Percentiles rank a stretch among this genome's conserved stretches.
These are phyloP conservation scores for Clistopyga incitator DNA, from an alignment of 2,888 invertebrate genomes.

Conservation along the genomic window DNA sequence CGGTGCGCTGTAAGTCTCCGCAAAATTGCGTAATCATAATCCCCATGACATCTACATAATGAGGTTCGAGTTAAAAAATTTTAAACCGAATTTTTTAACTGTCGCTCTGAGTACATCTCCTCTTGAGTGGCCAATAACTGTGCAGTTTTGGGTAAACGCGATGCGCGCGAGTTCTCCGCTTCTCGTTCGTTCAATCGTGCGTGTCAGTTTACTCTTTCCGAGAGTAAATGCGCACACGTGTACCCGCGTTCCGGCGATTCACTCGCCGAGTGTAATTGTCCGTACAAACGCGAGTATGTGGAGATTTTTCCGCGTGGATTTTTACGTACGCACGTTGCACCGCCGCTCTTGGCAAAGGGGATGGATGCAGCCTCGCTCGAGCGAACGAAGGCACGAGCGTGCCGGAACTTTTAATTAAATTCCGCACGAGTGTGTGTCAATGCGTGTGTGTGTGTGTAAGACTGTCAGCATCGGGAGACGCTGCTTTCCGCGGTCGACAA, in stretches of 20 bases:
- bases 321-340: slow-evolving; percentile 31
- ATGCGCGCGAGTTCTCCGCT: background rate
- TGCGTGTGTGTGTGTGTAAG: slow-evolving; percentile 41
- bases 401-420: slow-evolving; percentile 62
- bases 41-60: too few species aligned
- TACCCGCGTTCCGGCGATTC: slow-evolving; percentile 36
- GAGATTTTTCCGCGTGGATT: slow-evolving; percentile 32
- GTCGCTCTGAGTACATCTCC: too few species aligned
- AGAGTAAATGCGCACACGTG: slow-evolving; percentile 12
- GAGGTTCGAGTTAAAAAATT: too few species aligned
- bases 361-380: slow-evolving; percentile 32
- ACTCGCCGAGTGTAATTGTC: slow-evolving; percentile 48
- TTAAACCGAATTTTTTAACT: too few species aligned
- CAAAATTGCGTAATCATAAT: too few species aligned
- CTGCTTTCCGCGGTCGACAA: slow-evolving; percentile 18
- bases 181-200: slow-evolving; percentile 47
- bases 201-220: slow-evolving; percentile 49
- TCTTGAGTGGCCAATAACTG: slow-evolving; percentile 1
- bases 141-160: background rate
- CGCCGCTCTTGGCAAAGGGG: slow-evolving; percentile 17
- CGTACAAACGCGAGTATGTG: slow-evolving; percentile 30
- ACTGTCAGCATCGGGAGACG: background rate
- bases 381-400: slow-evolving; percentile 39
- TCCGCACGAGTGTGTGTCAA: slow-evolving; percentile 50
- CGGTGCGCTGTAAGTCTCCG: too few species aligned